A percentile compares a stretch with the other conserved stretches of the same genome.
phyloP scores from a whole-genome alignment of 2,113 vertebrate genomes.

The Bufo bufo region DNA sequence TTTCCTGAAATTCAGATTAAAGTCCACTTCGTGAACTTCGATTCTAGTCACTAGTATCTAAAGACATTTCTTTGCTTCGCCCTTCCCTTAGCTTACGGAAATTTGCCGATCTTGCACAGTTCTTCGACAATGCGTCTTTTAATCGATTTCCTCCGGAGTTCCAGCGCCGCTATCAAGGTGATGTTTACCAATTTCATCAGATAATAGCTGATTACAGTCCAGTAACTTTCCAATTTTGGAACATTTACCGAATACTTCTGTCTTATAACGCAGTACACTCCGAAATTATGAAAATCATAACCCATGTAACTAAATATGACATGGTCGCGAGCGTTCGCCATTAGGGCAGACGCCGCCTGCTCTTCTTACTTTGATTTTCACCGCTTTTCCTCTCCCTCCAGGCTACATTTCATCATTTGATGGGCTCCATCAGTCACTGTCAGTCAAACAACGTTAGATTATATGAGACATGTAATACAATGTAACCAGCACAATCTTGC shows the following conservation, averaged over 20 bases:
- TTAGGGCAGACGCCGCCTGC: neutral
- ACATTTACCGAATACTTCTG: neutral
- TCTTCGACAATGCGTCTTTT: neutral
- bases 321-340: neutral
- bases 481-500: neutral
- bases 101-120: neutral
- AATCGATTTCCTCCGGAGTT: neutral
- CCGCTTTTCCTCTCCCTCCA: slow-evolving; percentile 16
- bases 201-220: slow-evolving; percentile 34
- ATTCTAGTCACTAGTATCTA: no score
- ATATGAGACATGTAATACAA: slow-evolving; percentile 34
- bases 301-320: slow-evolving; percentile 29
- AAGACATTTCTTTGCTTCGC: no score
- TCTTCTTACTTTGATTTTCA: slow-evolving; percentile 2
- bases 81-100: neutral
- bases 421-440: slow-evolving; percentile 33
- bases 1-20: no score
- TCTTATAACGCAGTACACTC: neutral
- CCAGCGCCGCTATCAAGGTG: neutral
- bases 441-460: slow-evolving; percentile 30
- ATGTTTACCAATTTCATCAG: slow-evolving; percentile 8
- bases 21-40: no score
- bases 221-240: slow-evolving; percentile 38
- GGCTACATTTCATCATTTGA: slow-evolving; percentile 36
- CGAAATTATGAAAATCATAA: slow-evolving; percentile 27